Conservation (phyloP, 1,140 invertebrate species). For the Ostrea edulis region DNA sequence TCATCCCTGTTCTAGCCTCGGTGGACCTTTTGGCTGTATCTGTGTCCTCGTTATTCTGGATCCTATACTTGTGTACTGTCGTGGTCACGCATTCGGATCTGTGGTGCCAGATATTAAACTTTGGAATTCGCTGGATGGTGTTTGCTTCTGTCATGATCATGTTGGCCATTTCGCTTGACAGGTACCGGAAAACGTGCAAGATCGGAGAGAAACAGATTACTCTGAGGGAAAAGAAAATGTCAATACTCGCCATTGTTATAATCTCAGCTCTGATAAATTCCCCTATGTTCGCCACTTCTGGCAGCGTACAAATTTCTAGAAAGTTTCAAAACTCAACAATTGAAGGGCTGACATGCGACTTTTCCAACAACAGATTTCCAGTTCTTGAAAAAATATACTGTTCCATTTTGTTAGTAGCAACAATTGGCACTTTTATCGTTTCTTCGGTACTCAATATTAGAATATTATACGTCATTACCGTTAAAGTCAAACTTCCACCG, state of each 20-base stretch:
- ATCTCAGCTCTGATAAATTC: background rate
- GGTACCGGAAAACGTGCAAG: background rate
- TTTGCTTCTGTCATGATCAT: background rate
- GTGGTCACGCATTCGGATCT: background rate
- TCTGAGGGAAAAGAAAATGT: background rate
- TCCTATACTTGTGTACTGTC: background rate
- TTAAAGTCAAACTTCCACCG: background rate
- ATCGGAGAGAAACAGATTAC: background rate
- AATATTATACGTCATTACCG: background rate
- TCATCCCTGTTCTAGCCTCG: background rate
- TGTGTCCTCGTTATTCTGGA: background rate
- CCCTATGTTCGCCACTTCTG: background rate
- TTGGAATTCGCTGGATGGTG: background rate
- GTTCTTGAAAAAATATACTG: background rate
- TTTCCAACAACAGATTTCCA: conserved; percentile 17
- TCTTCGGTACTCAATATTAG: background rate
- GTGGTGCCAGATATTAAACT: background rate
- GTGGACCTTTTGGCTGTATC: background rate
- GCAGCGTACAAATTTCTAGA: background rate
- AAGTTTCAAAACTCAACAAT: background rate
- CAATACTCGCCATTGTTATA: background rate
- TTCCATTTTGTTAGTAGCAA: background rate
- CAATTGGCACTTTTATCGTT: background rate
- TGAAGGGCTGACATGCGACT: background rate
- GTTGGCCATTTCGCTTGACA: background rate